Conservation (phyloP, 2,888 invertebrate species). For the Cyclophora punctaria region DNA sequence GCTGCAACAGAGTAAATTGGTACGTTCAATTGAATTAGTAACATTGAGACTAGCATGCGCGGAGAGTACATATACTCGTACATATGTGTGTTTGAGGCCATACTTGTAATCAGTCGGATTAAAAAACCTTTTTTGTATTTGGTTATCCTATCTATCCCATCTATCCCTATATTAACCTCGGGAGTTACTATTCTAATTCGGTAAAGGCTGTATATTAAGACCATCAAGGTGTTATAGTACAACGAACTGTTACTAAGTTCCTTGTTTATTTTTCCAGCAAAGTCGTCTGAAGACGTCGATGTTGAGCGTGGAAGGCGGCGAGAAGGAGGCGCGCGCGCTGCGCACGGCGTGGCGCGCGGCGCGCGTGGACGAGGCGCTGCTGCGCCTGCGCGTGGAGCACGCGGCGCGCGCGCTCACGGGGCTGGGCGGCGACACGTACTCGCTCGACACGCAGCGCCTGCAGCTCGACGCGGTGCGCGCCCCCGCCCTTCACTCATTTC, state of each 20-base stretch:
- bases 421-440: conserved; percentile 78
- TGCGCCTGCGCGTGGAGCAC: conserved; percentile 80
- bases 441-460: conserved; percentile 80
- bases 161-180: no score
- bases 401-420: conserved; percentile 77
- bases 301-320: conserved; percentile 56
- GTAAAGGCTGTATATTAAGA: no score
- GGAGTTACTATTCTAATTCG: no score
- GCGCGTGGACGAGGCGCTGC: conserved; percentile 77
- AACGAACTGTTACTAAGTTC: background rate
- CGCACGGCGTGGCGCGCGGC: conserved; percentile 45
- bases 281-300: conserved; percentile 50
- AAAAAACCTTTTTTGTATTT: no score
- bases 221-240: background rate
- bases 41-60: no score
- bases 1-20: no score
- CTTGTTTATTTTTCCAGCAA: conserved; percentile 34
- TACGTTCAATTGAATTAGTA: no score
- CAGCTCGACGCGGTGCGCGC: conserved; percentile 79
- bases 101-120: no score
- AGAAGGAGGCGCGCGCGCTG: conserved; percentile 36
- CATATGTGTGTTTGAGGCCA: no score
- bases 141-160: no score
- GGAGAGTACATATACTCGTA: no score
- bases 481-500: no score